phyloP scores from a whole-genome alignment of 2,797 vertebrate species.

The Tinamus major region DNA sequence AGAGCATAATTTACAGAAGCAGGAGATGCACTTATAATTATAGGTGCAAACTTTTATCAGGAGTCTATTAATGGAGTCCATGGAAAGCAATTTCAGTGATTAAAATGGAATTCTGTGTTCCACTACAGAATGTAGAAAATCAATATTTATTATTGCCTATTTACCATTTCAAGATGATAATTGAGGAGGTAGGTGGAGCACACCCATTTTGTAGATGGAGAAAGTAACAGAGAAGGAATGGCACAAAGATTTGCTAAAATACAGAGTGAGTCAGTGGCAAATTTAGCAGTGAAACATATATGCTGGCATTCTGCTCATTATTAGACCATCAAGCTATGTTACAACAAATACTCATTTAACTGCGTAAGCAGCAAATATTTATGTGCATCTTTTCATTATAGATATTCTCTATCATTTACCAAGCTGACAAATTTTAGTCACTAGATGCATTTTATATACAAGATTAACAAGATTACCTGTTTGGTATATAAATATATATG shows the following conservation, averaged over 20 bases:
- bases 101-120: background rate
- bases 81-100: background rate
- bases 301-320: background rate
- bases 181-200: background rate
- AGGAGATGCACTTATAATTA: background rate
- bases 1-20: background rate
- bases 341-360: background rate
- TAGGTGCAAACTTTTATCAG: background rate
- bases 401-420: background rate
- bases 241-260: background rate
- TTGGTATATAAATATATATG: background rate
- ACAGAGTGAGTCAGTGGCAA: background rate
- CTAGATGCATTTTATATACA: background rate
- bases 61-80: background rate
- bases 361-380: background rate
- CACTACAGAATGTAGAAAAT: background rate
- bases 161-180: background rate
- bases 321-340: background rate
- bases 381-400: background rate
- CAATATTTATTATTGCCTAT: background rate
- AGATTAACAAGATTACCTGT: background rate
- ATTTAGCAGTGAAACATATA: background rate
- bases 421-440: background rate
- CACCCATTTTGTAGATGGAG: background rate
- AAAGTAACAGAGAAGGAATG: background rate